Evolutionary conservation across 2,888 invertebrate species (phyloP), one percentile per base, ranked within the genome.

Genomic region (Atethmia centrago): DNA sequence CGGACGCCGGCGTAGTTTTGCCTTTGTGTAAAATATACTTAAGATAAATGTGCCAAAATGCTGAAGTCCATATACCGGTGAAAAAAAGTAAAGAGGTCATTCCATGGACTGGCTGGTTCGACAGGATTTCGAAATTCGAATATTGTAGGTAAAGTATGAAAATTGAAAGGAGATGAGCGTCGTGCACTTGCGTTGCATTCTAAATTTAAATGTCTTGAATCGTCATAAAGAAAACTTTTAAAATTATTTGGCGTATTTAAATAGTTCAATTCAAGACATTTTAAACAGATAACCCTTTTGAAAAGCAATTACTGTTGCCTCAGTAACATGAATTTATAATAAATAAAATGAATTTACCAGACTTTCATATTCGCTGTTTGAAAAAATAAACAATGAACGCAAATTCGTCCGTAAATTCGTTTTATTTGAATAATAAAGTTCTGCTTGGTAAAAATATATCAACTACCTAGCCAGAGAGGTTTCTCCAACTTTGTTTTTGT

Each of bases 381-480:
- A 63, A 31, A n/a, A 66, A 61, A 28, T 49, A 51, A 51, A 19
- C 10, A 40, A 40, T 2, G 14, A 63, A 61, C 1, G 25, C 40
- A 28, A 66, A 66, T 21, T 10, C 12, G 31, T 58, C 31, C 1
- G 19, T 25, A 49, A 68, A 74, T 62, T 62, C 14, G 2, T 79
- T 75, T 81, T 56, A 74, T 56, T 68, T 66, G 0, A 55, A 28
- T 51, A 36, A 16, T 7, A 21, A 67, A 42, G 4, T 16, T 51
- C 53, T 79, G 19, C 51, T 67, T 68, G 55, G 16, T 69, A 82
- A 76, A 79, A 79, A 81, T 80, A 71, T 72, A 78, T 83, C 77
- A 87, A 81, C 86, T 94, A 96, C 96, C 96, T 96, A 82, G 92
- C 88, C 53, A 94, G 87, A 55, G 92, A 88, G 21, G 86, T 85